Conservation (phyloP, 1,140 invertebrate species). For the Halesus radiatus region DNA sequence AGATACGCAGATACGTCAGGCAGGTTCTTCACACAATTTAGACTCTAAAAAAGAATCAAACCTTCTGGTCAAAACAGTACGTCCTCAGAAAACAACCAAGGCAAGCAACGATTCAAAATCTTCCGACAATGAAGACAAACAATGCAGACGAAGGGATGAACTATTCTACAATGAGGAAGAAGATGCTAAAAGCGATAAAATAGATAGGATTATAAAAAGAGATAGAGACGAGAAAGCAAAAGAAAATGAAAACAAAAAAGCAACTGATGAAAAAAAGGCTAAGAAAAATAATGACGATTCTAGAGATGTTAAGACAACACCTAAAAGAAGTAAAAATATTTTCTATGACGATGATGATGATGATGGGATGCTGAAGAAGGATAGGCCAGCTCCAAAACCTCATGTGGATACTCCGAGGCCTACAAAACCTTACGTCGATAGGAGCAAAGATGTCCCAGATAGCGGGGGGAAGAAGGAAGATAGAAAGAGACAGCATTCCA, state of each 20-base stretch:
- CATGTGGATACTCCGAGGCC: background rate
- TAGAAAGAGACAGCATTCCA: conserved; percentile 43
- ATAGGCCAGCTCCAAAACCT: background rate
- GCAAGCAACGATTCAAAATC: conserved; percentile 32
- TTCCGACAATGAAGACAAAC: conserved; percentile 1
- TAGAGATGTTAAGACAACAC: conserved; percentile 4
- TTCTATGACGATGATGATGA: conserved; percentile 14
- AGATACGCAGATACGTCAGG: conserved; percentile 66
- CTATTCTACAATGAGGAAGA: conserved; percentile 72
- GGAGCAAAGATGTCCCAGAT: background rate
- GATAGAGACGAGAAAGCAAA: conserved; percentile 63
- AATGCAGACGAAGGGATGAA: conserved; percentile 52
- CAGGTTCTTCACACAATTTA: conserved; percentile 62
- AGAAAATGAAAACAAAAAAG: background rate
- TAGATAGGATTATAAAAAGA: conserved; percentile 69
- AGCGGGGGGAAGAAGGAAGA: conserved; percentile 37
- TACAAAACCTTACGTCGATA: background rate
- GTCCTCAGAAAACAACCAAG: conserved; percentile 54
- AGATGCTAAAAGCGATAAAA: conserved; percentile 67
- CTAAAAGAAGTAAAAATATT: conserved; percentile 17
- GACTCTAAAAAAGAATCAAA: conserved; percentile 59
- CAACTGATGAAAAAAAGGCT: background rate
- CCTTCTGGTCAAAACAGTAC: conserved; percentile 62
- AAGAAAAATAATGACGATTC: conserved; percentile 5
- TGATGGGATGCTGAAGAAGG: background rate